Conservation (phyloP, 2,113 vertebrate genomes). For the Acanthisitta chloris region DNA sequence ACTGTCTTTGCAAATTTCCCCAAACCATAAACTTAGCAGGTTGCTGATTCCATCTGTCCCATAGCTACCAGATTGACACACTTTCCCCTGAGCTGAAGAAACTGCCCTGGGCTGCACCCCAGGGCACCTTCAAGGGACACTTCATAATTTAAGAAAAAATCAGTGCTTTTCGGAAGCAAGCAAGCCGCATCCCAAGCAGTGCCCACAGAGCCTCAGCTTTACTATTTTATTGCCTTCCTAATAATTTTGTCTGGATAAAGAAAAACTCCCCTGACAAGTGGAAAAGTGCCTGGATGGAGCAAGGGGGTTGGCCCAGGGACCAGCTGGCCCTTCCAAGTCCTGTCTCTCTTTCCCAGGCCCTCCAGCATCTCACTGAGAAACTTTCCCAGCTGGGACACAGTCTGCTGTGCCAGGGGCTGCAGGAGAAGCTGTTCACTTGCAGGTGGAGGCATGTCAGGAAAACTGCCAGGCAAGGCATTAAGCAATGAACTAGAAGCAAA, state of each 20-base stretch:
- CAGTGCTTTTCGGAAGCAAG: background rate
- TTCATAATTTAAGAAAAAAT: background rate
- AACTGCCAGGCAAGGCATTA: background rate
- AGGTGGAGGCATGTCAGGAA: background rate
- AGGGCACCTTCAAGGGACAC: background rate
- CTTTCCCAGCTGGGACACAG: background rate
- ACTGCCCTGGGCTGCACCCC: background rate
- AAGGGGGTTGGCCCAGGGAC: background rate
- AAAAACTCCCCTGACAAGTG: background rate
- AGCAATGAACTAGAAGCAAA: background rate
- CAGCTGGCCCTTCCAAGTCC: background rate
- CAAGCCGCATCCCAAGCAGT: rapidly evolving
- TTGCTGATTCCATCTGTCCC: background rate
- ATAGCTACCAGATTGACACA: background rate
- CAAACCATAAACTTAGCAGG: background rate
- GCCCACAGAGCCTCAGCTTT: background rate
- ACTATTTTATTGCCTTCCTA: background rate
- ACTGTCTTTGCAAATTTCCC: background rate
- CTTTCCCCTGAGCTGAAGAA: background rate
- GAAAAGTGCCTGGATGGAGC: background rate
- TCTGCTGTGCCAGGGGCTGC: background rate
- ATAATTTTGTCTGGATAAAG: background rate
- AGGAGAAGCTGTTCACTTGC: background rate
- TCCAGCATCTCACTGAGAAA: background rate
- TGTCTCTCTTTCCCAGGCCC: background rate